These are phyloP conservation scores for Phyllostomus hastatus DNA, from an alignment of 2,113 vertebrate species.

Conservation along the genomic window DNA sequence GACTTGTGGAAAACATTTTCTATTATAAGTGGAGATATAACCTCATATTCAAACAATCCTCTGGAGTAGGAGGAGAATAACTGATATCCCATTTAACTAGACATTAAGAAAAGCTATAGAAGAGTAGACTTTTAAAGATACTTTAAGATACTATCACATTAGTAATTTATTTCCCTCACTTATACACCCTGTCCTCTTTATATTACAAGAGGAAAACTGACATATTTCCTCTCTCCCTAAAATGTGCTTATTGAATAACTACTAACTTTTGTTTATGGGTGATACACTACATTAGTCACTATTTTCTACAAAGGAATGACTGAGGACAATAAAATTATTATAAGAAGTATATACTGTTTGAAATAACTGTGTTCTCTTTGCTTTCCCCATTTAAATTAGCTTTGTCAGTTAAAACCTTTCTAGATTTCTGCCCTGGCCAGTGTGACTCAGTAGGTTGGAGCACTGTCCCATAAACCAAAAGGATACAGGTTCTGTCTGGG, in stretches of 20 bases:
- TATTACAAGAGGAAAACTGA: background rate
- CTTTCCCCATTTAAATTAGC: background rate
- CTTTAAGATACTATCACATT: background rate
- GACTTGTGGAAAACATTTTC: background rate
- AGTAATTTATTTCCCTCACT: background rate
- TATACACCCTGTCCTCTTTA: background rate
- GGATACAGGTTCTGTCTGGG: too few species aligned
- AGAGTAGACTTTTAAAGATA: background rate
- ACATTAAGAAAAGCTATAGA: background rate
- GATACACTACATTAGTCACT: background rate
- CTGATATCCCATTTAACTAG: background rate
- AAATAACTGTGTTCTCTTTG: background rate
- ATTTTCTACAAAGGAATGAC: background rate
- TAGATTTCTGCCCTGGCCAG: background rate
- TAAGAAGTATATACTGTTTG: background rate
- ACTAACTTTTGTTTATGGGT: background rate
- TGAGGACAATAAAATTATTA: background rate
- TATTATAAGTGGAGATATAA: background rate
- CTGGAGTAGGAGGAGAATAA: background rate
- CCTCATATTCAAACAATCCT: background rate
- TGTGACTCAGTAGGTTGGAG: too few species aligned
- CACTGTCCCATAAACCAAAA: too few species aligned
- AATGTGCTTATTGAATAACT: slow-evolving; percentile 2
- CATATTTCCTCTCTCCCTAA: background rate
- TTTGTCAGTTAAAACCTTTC: background rate